Percentiles rank a stretch among this genome's conserved stretches.
phyloP scores from a whole-genome alignment of 2,888 invertebrate genomes.

The Drosophila lutescens region DNA sequence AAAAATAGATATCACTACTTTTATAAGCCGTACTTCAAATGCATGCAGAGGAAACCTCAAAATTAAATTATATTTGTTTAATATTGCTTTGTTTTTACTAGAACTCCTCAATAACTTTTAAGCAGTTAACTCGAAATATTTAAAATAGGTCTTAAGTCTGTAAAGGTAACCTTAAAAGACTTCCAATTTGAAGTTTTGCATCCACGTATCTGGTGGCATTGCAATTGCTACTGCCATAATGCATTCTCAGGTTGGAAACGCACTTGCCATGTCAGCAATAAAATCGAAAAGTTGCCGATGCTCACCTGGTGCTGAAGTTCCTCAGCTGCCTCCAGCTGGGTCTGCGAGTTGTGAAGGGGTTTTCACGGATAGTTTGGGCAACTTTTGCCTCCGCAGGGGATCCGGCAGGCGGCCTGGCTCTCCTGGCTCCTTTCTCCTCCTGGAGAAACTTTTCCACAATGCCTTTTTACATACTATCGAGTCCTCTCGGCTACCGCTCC shows the following conservation, averaged over 20 bases:
- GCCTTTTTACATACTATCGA: constrained; percentile 47
- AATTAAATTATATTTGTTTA: not conserved
- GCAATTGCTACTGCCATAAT: constrained; percentile 27
- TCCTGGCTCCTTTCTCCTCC: constrained; percentile 5
- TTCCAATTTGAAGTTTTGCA: not conserved
- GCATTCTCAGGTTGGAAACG: constrained; percentile 40
- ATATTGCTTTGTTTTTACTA: too few relatives aligned
- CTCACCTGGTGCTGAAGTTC: constrained; percentile 62
- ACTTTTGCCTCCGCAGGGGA: constrained; percentile 58
- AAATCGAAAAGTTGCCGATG: constrained; percentile 71
- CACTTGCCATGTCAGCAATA: constrained; percentile 63
- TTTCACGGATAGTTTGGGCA: constrained; percentile 71
- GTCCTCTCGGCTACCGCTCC: constrained; percentile 14
- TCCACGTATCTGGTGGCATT: constrained; percentile 18
- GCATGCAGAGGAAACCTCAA: not conserved
- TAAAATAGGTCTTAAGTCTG: too few relatives aligned
- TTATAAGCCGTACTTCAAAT: not conserved
- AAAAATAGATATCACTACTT: not conserved
- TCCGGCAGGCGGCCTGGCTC: constrained; percentile 15
- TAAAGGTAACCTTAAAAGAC: not conserved
- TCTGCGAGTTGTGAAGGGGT: constrained; percentile 52
- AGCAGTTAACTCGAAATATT: not conserved
- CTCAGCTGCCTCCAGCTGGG: constrained; percentile 40
- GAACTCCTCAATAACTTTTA: not conserved
- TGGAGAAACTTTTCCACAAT: constrained; percentile 66